Evolutionary conservation across 2,797 vertebrate species (phyloP).

Genomic region (Hylomyscus alleni): DNA sequence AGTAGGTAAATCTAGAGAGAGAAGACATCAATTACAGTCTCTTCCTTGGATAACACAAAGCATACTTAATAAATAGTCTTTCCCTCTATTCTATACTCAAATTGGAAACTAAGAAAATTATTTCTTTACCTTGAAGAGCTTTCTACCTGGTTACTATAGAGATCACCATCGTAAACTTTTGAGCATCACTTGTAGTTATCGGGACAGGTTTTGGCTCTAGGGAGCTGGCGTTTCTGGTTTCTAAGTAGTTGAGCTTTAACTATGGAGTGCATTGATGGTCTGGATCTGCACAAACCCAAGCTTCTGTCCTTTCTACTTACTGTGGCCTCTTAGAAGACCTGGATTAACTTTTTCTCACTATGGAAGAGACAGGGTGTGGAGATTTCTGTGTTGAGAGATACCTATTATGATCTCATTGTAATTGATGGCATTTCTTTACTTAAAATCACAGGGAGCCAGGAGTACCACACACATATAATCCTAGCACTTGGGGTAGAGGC

Average conservation of each 20-base stretch:
- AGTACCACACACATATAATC: background rate
- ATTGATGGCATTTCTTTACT: conserved; percentile 53
- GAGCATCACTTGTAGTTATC: background rate
- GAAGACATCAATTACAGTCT: background rate
- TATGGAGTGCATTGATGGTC: conserved; percentile 14
- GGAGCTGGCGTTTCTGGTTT: background rate
- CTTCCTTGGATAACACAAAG: conserved; percentile 35
- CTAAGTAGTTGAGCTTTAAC: background rate
- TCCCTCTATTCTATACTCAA: conserved; percentile 16
- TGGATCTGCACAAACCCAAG: background rate
- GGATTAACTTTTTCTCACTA: background rate
- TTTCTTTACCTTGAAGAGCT: conserved; percentile 22
- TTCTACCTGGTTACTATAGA: conserved; percentile 40
- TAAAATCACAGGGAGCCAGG: conserved; percentile 9
- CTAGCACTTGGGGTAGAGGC: background rate
- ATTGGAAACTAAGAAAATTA: background rate
- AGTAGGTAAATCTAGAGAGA: background rate
- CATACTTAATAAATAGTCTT: conserved; percentile 17
- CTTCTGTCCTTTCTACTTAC: conserved; percentile 10
- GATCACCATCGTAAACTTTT: background rate
- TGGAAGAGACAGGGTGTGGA: background rate
- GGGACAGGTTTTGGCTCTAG: background rate
- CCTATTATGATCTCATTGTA: background rate
- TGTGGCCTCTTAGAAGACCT: conserved; percentile 23
- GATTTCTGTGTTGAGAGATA: background rate